Evolutionary conservation across 35 echinoderm and acorn worm species (phyloP), one percentile per base, ranked within the genome.

Genomic region (Ptychodera flava): DNA sequence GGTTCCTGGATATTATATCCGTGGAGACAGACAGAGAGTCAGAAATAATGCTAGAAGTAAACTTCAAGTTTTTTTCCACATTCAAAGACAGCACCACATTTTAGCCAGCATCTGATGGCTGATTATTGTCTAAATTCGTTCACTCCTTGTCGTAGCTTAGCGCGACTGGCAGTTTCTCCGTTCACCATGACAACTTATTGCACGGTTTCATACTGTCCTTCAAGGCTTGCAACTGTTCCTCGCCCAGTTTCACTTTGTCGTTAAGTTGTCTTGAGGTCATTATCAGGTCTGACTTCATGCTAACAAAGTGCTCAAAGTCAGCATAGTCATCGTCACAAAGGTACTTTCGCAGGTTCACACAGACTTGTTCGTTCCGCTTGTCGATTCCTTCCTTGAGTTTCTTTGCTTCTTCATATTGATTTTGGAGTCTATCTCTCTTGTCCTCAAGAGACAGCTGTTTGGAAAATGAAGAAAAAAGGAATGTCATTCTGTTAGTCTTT

Each of bases 161-260:
- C n/a, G n/a, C n/a, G n/a, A n/a, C n/a, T n/a, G n/a, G n/a, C n/a
- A n/a, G n/a, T n/a, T n/a, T n/a, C n/a, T n/a, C n/a, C n/a, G n/a
- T n/a, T n/a, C n/a, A n/a, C n/a, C n/a, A n/a, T n/a, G n/a, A n/a
- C n/a, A n/a, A n/a, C n/a, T n/a, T n/a, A n/a, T 64, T 64, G 45
- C 22, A 6, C 45, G 45, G 6, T 64, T 64, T 6, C 35, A 97
- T 82, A 36, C 94, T 97, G n/a, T 90, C 88, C 30, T 79, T 81
- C 1, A 97, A 78, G 0, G 94, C 94, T 76, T 93, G 91, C 81
- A 97, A 84, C 82, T 97, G 94, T 83, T 97, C 94, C 31, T 97
- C 92, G 0, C 94, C 94, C 6, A 93, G 33, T 28, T 91, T 76
- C 28, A 97, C 90, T 31, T 93, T 93, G 35, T 97, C 94, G 2